Percentiles rank a stretch among this genome's conserved stretches.
phyloP scores from a whole-genome alignment of 30 jellyfish, hydroid and myxozoan genomes.

The Aurelia aurita complex sp. Pacific region DNA sequence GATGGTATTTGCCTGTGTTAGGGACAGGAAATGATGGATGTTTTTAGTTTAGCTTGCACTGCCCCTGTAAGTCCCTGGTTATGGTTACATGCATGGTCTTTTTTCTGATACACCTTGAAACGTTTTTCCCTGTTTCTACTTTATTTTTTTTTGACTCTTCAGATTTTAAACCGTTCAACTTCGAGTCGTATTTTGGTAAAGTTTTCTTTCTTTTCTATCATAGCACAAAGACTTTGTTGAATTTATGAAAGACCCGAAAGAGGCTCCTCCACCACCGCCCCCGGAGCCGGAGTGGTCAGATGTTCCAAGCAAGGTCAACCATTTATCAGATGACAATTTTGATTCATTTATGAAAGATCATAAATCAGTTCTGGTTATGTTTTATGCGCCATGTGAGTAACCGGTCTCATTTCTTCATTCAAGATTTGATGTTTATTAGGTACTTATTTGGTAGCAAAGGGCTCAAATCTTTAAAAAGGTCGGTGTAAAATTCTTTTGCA shows the following conservation, averaged over 20 bases:
- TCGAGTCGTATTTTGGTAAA: no score
- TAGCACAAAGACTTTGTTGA: constrained; percentile 70
- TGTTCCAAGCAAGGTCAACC: constrained; percentile 75
- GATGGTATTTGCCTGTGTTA: no score
- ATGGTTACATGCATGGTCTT: no score
- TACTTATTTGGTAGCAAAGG: not conserved
- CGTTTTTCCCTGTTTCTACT: no score
- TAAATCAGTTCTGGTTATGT: constrained; percentile 90
- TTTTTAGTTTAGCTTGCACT: no score
- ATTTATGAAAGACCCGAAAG: constrained; percentile 89
- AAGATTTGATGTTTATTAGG: not conserved
- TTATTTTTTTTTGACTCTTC: no score
- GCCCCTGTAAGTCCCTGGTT: no score
- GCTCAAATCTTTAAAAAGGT: no score
- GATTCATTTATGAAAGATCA: constrained; percentile 64
- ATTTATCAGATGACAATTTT: constrained; percentile 64
- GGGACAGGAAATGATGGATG: not conserved
- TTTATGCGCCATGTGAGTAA: constrained; percentile 96
- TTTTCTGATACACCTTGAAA: no score
- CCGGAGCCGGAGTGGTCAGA: constrained; percentile 87
- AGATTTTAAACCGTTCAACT: no score
- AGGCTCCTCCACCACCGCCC: constrained; percentile 82
- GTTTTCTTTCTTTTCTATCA: not conserved
- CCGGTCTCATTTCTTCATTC: not conserved
- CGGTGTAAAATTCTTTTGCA: no score